Evolutionary conservation across 2,797 vertebrate genomes (phyloP), one percentile per base, ranked within the genome.

Genomic region (Paratrypauchen microcephalus): DNA sequence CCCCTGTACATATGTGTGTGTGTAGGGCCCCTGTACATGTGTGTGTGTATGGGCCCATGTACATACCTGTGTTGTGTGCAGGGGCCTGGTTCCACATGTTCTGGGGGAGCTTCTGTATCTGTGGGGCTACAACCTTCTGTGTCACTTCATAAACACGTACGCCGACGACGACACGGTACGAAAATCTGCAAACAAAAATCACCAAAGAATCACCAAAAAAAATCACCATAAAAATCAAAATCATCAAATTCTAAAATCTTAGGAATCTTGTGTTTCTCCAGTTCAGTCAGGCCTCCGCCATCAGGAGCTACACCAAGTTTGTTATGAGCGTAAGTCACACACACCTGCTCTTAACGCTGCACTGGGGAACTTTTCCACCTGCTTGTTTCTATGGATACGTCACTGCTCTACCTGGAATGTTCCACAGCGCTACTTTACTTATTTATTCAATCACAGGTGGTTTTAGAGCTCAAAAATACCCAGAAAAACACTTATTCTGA

Each of bases 61-160:
- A 39, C 39, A n/a, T n/a, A 39, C 12, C 1, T 69, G 77, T 88
- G 68, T n/a, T 86, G 26, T 30, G 26, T 91, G 77, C 91, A 96
- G 95, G 0, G 95, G 95, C 72, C 87, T 96, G 67, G 70, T 96
- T 45, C 95, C 95, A 55, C 95, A 95, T 54, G 71, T 96, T 76
- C 83, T 96, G 83, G 95, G 95, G 65, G 95, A 96, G 60, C 91
- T 96, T 80, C 90, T 96, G 81, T 96, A 96, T 92, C 90, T 96
- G 75, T 96, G 95, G 95, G 94, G 94, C 78, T 96, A 94, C 87
- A 96, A 95, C 88, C 93, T 96, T 76, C 79, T 96, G 91, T 93
- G 94, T 83, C 94, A 96, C 79, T 93, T 96, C 76, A 96, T 96
- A 84, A 96, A 95, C 91, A 94, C 93, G 80, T 95, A 95, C 3